Evolutionary conservation across 2,797 vertebrate genomes (phyloP).

Genomic region (Alectoris magna): DNA sequence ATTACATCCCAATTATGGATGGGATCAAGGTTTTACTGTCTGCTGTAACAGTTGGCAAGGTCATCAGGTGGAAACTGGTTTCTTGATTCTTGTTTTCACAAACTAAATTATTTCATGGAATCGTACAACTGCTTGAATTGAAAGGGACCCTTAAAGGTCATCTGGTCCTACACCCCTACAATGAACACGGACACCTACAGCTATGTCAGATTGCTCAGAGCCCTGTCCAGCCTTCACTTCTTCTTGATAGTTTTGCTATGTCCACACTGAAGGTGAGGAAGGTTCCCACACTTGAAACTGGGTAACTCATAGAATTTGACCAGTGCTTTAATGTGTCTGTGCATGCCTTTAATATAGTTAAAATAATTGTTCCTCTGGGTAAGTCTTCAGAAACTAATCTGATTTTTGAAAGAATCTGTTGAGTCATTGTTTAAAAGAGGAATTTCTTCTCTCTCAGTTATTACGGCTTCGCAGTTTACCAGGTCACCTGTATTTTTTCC

Average conservation of each 20-base stretch:
- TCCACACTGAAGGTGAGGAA: not conserved
- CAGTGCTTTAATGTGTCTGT: not conserved
- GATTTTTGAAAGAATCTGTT: not conserved
- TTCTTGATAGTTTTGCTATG: not conserved
- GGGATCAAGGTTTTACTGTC: not conserved
- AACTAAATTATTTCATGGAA: not conserved
- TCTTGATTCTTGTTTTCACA: not conserved
- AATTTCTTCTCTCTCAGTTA: not conserved
- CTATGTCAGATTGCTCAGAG: too few species aligned
- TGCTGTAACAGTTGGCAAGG: not conserved
- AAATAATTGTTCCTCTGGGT: not conserved
- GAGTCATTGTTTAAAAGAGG: not conserved
- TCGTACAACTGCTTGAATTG: too few species aligned
- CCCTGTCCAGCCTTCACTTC: not conserved
- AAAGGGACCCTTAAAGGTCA: too few species aligned
- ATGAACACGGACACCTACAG: too few species aligned
- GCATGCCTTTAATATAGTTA: not conserved
- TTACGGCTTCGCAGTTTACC: conserved; percentile 12
- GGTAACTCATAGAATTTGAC: not conserved
- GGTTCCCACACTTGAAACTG: not conserved
- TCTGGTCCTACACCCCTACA: too few species aligned
- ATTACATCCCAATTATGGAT: not conserved
- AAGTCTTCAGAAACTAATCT: not conserved
- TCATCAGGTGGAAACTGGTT: not conserved
- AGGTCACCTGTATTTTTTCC: conserved; percentile 1